These are phyloP conservation scores for Campoletis raptor DNA, from an alignment of 2,888 invertebrate genomes.

Conservation along the genomic window DNA sequence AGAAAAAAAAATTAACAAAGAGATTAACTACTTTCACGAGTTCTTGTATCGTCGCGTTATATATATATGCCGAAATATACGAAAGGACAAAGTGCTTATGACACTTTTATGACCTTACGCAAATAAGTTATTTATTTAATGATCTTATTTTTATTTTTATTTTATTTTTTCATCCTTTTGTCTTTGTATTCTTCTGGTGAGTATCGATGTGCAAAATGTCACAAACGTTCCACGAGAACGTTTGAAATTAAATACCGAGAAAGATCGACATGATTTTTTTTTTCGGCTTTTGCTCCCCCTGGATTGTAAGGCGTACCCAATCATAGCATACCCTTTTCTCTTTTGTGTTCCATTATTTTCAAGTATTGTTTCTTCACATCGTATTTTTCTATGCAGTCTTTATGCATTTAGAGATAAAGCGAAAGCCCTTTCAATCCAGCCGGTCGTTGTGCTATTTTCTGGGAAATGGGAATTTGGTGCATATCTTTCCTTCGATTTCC, in stretches of 20 bases:
- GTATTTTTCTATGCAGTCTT: not conserved
- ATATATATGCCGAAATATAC: conserved; percentile 42
- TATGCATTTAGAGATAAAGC: not conserved
- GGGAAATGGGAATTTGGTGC: not conserved
- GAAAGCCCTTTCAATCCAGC: not conserved
- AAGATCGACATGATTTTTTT: conserved; percentile 3
- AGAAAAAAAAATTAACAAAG: conserved; percentile 26
- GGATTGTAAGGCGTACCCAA: not conserved
- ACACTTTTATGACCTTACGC: conserved; percentile 58
- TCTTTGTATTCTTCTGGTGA: conserved; percentile 65
- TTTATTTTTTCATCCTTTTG: conserved; percentile 53
- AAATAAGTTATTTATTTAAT: conserved; percentile 72
- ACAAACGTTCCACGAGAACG: conserved; percentile 3
- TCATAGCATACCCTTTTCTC: not conserved
- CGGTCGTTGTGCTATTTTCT: not conserved
- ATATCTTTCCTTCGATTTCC: not conserved
- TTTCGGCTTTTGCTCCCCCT: not conserved
- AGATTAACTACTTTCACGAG: conserved; percentile 39
- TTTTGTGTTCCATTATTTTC: not conserved
- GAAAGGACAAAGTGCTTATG: conserved; percentile 46
- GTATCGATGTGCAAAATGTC: conserved; percentile 2
- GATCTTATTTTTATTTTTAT: conserved; percentile 33
- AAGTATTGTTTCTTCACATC: not conserved
- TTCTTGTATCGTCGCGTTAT: conserved; percentile 50
- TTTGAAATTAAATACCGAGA: not conserved